A percentile compares a stretch with the other conserved stretches of the same genome.
phyloP scores from a whole-genome alignment of 2,797 vertebrate genomes.

The Carapus acus region DNA sequence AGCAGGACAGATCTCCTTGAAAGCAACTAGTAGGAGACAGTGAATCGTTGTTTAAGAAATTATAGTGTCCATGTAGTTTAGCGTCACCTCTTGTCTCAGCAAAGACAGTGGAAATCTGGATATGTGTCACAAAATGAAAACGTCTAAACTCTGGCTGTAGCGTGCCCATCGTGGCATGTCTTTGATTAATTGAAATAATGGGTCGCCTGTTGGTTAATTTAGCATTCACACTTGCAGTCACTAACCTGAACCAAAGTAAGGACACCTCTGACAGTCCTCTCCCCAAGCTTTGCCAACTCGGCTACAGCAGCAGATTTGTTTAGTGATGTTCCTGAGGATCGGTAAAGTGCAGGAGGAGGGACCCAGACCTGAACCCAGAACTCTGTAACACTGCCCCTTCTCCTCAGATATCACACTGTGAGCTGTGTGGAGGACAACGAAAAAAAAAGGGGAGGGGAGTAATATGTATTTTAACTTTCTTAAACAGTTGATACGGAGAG shows the following conservation, averaged over 20 bases:
- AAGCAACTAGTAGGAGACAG: constrained; percentile 72
- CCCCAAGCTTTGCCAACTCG: constrained; percentile 96
- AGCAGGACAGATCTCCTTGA: constrained; percentile 94
- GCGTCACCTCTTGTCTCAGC: too few relatives aligned
- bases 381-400: constrained; percentile 87
- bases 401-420: constrained; percentile 80
- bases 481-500: background rate
- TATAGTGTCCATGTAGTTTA: background rate
- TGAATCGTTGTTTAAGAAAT: background rate
- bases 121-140: too few relatives aligned
- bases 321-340: constrained; percentile 87
- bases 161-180: too few relatives aligned
- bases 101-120: too few relatives aligned
- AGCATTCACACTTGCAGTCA: too few relatives aligned
- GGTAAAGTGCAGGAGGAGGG: constrained; percentile 78
- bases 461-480: background rate
- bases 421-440: constrained; percentile 63
- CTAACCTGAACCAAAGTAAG: constrained; percentile 85
- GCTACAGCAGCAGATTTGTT: constrained; percentile 98
- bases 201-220: too few relatives aligned
- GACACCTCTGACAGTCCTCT: constrained; percentile 80
- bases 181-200: too few relatives aligned
- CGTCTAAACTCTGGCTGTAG: too few relatives aligned
- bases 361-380: constrained; percentile 64
- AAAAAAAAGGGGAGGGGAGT: background rate